A percentile compares a stretch with the other conserved stretches of the same genome.
phyloP scores from a whole-genome alignment of 2,113 vertebrate species.

The Odocoileus hemionus region DNA sequence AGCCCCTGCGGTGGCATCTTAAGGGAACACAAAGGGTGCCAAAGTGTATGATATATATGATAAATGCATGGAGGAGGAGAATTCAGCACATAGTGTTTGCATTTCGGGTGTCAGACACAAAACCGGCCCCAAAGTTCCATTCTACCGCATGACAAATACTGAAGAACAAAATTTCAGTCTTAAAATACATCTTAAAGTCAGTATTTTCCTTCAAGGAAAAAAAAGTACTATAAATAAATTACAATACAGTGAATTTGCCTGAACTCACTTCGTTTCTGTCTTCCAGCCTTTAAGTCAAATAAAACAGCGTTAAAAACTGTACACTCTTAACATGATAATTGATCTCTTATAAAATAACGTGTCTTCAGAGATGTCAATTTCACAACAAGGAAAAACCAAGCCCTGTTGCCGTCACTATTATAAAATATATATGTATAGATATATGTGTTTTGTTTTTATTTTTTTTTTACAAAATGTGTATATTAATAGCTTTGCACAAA shows the following conservation, averaged over 20 bases:
- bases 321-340: conserved; percentile 86
- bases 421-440: conserved; percentile 87
- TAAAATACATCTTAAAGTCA: conserved; percentile 96
- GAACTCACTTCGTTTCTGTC: conserved; percentile 98
- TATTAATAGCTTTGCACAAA: conserved; percentile 84
- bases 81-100: conserved; percentile 81
- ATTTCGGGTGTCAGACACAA: conserved; percentile 93
- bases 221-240: conserved; percentile 99
- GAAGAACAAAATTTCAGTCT: conserved; percentile 96
- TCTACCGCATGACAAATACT: conserved; percentile 94
- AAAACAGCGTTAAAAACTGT: conserved; percentile 90
- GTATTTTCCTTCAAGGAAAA: conserved; percentile 99
- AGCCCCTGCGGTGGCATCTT: conserved; percentile 86
- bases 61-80: conserved; percentile 85
- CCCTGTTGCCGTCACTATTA: conserved; percentile 87
- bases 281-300: conserved; percentile 96
- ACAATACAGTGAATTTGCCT: conserved; percentile 99
- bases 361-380: conserved; percentile 88
- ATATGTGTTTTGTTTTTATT: conserved; percentile 81
- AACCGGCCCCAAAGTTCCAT: conserved; percentile 91
- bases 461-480: conserved; percentile 85
- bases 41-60: conserved; percentile 87
- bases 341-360: conserved; percentile 89
- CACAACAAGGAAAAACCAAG: conserved; percentile 89
- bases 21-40: conserved; percentile 82